A percentile compares a stretch with the other conserved stretches of the same genome.
phyloP scores from a whole-genome alignment of 2,113 vertebrate species.

The Silurus glanis region DNA sequence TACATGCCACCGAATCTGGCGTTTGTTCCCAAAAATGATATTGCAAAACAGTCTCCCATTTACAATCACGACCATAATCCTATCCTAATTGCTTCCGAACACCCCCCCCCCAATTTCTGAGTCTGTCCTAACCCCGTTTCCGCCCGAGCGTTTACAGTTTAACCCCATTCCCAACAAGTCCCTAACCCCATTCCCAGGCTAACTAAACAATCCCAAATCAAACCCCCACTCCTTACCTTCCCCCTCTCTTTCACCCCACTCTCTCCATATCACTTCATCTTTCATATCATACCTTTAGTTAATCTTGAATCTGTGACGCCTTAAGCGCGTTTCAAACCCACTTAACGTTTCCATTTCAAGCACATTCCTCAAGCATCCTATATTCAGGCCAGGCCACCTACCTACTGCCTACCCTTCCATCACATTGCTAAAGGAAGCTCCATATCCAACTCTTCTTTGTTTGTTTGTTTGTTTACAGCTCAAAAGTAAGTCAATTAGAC shows the following conservation, averaged over 20 bases:
- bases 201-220: conserved; percentile 4
- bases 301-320: conserved; percentile 13
- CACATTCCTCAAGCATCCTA: conserved; percentile 68
- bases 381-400: conserved; percentile 39
- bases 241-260: not conserved
- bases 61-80: not conserved
- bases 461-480: not conserved
- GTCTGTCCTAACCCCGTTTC: conserved; percentile 19
- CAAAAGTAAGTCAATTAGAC: not conserved
- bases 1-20: not conserved
- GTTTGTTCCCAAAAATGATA: not conserved
- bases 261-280: not conserved
- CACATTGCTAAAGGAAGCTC: not conserved
- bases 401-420: not conserved
- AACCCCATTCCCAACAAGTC: conserved; percentile 31
- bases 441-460: not conserved
- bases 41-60: not conserved
- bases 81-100: not conserved
- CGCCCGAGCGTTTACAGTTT: not conserved
- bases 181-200: conserved; percentile 38
- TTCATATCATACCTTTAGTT: not conserved
- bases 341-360: conserved; percentile 29
- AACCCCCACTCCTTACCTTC: not conserved
- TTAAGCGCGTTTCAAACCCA: not conserved
- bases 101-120: not conserved